Evolutionary conservation across 2,888 invertebrate species (phyloP), one percentile per base, ranked within the genome.

Genomic region (Antheraea yamamai): DNA sequence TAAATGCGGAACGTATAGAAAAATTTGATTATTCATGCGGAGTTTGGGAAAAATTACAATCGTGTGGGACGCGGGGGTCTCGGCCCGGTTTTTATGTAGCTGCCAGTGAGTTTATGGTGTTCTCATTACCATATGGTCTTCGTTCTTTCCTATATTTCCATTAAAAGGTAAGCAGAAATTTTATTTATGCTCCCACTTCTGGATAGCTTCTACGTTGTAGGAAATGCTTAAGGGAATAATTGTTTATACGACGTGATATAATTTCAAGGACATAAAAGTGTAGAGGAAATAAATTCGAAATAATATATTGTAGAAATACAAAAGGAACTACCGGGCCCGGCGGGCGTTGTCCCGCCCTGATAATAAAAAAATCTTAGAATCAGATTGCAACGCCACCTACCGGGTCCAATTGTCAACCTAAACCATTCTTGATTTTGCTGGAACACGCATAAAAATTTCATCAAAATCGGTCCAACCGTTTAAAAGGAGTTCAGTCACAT

Each of bases 21-120:
- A 94, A 94, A 94, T 94, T 92, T 93, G 94, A 92, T 92, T 93
- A 95, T 92, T 94, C 94, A 95, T 93, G 93, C 88, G 89, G 90
- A 92, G 88, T 93, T 88, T 87, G 91, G 89, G 89, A 92, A 93
- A 92, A 92, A 92, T 90, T 92, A 92, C 91, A 88, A 87, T 87
- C 82, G 71, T 74, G 74, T 74, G 61, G 81, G 82, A 71, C 68
- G 68, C 68, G 16, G 68, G 68, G 68, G 68, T 39, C 39, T 68
- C 68, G 39, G 68, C 35, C 68, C 68, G 68, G 35, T 30, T 74
- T 74, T 51, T 26, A 64, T 55, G 73, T 73, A 73, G 55, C 35
- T 26, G 39, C 68, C 68, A 68, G 68, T 68, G 68, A 68, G 68
- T 68, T 68, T 68, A 68, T 68, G 68, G 68, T 39, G 68, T 39